These are phyloP conservation scores for Aegypius monachus DNA, from an alignment of 2,113 vertebrate genomes.

Conservation along the genomic window DNA sequence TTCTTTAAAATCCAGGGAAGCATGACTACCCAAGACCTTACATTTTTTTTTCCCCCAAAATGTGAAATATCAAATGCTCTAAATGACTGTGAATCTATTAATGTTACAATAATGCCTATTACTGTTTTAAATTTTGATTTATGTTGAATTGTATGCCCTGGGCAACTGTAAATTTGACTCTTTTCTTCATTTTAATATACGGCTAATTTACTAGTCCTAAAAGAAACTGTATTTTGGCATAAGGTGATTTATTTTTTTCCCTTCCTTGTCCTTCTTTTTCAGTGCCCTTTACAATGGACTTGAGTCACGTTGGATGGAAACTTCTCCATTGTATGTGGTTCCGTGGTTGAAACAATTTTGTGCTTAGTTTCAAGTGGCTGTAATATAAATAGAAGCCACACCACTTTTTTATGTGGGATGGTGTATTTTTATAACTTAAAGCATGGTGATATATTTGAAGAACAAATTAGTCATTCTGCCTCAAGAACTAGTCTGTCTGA, in stretches of 20 bases:
- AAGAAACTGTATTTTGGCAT: not conserved
- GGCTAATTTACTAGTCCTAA: not conserved
- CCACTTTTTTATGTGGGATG: conserved; percentile 44
- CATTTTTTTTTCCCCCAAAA: not conserved
- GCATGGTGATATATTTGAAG: conserved; percentile 57
- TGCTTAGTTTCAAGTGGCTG: conserved; percentile 43
- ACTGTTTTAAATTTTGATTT: not conserved
- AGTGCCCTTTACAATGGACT: conserved; percentile 26
- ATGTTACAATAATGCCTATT: not conserved
- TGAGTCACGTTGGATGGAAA: conserved; percentile 41
- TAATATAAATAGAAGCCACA: conserved; percentile 53
- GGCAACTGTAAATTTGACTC: not conserved
- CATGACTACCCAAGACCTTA: not conserved
- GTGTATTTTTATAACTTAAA: conserved; percentile 45
- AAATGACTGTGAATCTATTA: not conserved
- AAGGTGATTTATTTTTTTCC: not conserved
- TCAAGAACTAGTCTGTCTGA: conserved; percentile 57
- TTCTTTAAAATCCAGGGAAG: not conserved
- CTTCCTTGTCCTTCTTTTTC: not conserved
- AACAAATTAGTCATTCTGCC: conserved; percentile 60
- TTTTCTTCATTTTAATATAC: not conserved
- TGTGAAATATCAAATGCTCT: not conserved
- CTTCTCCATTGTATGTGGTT: conserved; percentile 52
- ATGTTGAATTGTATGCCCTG: not conserved
- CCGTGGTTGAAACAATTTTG: conserved; percentile 38